Percentiles rank a stretch among this genome's conserved stretches.
These are phyloP conservation scores for Diogma glabrata DNA, from an alignment of 2,888 invertebrate species.

Conservation along the genomic window DNA sequence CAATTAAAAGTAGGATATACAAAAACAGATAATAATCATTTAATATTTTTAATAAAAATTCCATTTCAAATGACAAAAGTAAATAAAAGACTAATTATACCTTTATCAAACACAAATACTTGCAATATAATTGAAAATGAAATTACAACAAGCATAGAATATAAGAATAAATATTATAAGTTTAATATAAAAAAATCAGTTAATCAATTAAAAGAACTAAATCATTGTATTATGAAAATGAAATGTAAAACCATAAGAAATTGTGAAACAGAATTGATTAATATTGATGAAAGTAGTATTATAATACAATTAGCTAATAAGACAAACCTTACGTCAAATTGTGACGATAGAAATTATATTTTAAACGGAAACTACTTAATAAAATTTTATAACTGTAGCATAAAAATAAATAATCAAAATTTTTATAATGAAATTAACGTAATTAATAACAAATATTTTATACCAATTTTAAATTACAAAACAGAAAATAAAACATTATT, in stretches of 20 bases:
- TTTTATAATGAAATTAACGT: too few species aligned
- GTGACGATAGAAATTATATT: too few species aligned
- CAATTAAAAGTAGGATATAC: not conserved
- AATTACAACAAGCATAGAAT: not conserved
- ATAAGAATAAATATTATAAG: not conserved
- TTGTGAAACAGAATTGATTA: too few species aligned
- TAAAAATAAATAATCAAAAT: too few species aligned
- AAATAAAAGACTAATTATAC: not conserved
- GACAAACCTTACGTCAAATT: too few species aligned
- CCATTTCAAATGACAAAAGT: not conserved
- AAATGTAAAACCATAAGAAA: not conserved
- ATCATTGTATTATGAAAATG: not conserved
- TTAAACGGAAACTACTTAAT: too few species aligned
- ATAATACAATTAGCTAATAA: too few species aligned
- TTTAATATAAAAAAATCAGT: not conserved
- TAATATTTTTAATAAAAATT: conserved; percentile 1
- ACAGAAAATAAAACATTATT: too few species aligned
- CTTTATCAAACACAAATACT: not conserved
- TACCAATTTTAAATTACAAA: too few species aligned
- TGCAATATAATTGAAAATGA: not conserved
- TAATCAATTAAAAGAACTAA: not conserved
- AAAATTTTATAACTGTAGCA: too few species aligned
- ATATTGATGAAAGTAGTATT: too few species aligned
- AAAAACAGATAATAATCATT: not conserved
- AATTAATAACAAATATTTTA: too few species aligned